Evolutionary conservation across 2,797 vertebrate species (phyloP).

Genomic region (Phaenicophaeus curvirostris): DNA sequence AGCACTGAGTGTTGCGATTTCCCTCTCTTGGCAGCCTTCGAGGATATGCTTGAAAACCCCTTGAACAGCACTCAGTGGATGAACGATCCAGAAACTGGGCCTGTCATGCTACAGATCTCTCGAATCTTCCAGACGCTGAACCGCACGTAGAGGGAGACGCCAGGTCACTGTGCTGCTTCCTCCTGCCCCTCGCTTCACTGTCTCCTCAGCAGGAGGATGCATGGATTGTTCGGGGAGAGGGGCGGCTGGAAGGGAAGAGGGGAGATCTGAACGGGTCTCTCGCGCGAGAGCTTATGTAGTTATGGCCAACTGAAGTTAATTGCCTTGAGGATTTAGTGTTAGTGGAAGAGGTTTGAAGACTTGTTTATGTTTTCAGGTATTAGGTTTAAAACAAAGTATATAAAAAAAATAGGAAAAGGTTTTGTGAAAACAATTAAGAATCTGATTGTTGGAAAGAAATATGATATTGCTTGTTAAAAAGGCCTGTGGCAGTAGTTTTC

Average conservation of each 20-base stretch:
- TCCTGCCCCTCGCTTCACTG: background rate
- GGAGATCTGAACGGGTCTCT: background rate
- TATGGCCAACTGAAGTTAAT: slow-evolving; percentile 56
- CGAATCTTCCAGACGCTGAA: slow-evolving; percentile 99
- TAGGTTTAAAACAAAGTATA: slow-evolving; percentile 59
- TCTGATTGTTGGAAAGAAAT: slow-evolving; percentile 74
- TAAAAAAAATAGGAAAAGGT: slow-evolving; percentile 79
- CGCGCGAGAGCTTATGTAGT: background rate
- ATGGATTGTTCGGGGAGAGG: background rate
- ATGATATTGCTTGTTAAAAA: background rate
- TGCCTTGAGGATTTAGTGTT: slow-evolving; percentile 69
- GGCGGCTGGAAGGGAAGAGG: background rate
- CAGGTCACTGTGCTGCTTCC: slow-evolving; percentile 2
- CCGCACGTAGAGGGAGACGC: slow-evolving; percentile 85
- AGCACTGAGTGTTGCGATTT: background rate
- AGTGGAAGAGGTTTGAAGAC: slow-evolving; percentile 61
- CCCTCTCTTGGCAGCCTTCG: slow-evolving; percentile 84
- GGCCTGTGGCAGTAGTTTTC: slow-evolving; percentile 14
- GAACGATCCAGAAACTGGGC: slow-evolving; percentile 97
- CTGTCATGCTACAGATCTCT: slow-evolving; percentile 98
- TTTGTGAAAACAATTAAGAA: slow-evolving; percentile 75
- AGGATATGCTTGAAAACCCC: slow-evolving; percentile 99
- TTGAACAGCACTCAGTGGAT: slow-evolving; percentile 99
- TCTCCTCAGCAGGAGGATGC: background rate
- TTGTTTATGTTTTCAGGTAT: slow-evolving; percentile 56